Evolutionary conservation across 92 coral and sea anemone species (phyloP).

Genomic region (Scolanthus callimorphus): DNA sequence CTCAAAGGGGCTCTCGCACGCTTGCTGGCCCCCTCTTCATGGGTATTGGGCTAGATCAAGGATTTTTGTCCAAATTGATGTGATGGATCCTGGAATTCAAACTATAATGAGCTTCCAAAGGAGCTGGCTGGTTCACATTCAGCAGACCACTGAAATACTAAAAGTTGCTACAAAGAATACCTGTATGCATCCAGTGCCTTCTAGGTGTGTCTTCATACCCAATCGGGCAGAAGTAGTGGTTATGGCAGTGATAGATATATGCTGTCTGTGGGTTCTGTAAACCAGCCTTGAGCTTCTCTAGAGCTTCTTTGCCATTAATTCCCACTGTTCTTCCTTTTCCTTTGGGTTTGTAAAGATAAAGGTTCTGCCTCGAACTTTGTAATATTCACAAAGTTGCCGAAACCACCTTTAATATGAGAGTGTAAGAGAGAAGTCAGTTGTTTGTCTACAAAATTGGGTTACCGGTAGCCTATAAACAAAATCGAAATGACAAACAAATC

Average conservation of each 20-base stretch:
- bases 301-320: constrained; percentile 52
- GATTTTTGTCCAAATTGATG: too few species aligned
- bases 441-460: too few species aligned
- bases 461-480: too few species aligned
- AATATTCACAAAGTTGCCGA: constrained; percentile 61
- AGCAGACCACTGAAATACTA: too few species aligned
- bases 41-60: too few species aligned
- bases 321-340: constrained; percentile 65
- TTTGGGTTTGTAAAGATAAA: constrained; percentile 67
- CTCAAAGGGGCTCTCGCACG: too few species aligned
- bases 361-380: constrained; percentile 56
- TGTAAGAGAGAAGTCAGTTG: background rate
- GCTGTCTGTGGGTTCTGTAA: constrained; percentile 60
- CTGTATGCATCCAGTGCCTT: constrained; percentile 69
- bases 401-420: constrained; percentile 53
- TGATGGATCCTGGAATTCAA: too few species aligned
- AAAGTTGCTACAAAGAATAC: too few species aligned
- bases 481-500: too few species aligned
- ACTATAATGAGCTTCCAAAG: too few species aligned
- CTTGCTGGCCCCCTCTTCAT: too few species aligned
- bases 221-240: constrained; percentile 79
- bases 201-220: constrained; percentile 73
- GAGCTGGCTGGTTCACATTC: too few species aligned
- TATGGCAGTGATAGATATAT: constrained; percentile 73
- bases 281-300: constrained; percentile 52